phyloP scores from a whole-genome alignment of 2,113 vertebrate species.

The Rhynchopsitta pachyrhyncha region DNA sequence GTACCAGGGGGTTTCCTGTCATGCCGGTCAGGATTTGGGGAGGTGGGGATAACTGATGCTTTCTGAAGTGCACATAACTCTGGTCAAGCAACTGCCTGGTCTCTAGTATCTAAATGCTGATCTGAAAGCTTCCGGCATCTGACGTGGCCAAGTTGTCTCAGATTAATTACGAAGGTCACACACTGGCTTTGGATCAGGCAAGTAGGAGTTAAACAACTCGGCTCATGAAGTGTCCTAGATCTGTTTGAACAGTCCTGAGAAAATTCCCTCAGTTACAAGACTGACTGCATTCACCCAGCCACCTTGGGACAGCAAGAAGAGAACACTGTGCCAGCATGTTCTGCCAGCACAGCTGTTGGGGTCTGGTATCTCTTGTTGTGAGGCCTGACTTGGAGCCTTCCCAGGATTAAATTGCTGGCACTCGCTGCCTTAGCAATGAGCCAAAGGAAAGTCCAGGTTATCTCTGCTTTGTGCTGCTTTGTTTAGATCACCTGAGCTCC shows the following conservation, averaged over 20 bases:
- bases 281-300: background rate
- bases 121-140: background rate
- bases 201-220: background rate
- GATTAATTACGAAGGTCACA: background rate
- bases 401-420: conserved; percentile 23
- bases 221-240: background rate
- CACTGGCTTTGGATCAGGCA: background rate
- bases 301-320: conserved; percentile 7
- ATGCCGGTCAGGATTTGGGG: background rate
- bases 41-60: background rate
- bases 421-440: background rate
- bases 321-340: background rate
- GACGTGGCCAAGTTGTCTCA: fast-evolving
- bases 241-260: background rate
- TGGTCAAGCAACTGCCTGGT: background rate
- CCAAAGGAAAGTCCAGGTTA: background rate
- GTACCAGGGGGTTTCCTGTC: background rate
- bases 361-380: background rate
- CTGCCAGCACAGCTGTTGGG: conserved; percentile 22
- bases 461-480: background rate
- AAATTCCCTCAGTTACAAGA: background rate
- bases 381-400: background rate
- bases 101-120: background rate
- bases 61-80: background rate
- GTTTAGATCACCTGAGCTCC: conserved; percentile 10